phyloP scores from a whole-genome alignment of 1,140 invertebrate genomes.

The Bombus balteatus region DNA sequence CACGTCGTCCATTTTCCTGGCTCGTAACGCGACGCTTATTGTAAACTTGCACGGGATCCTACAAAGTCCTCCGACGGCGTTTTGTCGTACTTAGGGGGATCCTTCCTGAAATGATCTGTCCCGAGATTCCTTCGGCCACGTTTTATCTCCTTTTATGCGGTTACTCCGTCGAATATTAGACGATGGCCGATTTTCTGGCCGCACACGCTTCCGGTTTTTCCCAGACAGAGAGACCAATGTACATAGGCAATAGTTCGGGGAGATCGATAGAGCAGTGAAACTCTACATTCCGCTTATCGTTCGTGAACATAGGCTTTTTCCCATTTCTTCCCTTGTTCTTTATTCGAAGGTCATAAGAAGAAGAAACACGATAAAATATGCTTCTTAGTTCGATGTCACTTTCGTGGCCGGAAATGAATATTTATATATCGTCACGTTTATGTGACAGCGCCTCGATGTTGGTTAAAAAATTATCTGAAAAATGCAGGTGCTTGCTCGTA shows the following conservation, averaged over 20 bases:
- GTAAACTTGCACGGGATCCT: slow-evolving; percentile 62
- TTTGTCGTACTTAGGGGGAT: slow-evolving; percentile 60
- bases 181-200: neutral
- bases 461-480: no score
- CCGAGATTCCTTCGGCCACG: slow-evolving; percentile 27
- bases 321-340: neutral
- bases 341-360: neutral
- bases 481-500: no score
- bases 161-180: slow-evolving; percentile 23
- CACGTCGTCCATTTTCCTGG: slow-evolving; percentile 67
- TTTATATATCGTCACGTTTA: no score
- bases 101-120: slow-evolving; percentile 54
- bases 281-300: no score
- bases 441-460: no score
- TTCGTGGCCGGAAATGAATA: no score
- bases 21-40: slow-evolving; percentile 67
- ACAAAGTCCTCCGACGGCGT: slow-evolving; percentile 47
- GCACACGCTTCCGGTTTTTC: no score
- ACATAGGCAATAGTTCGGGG: neutral
- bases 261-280: neutral
- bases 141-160: slow-evolving; percentile 44
- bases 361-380: neutral
- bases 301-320: neutral
- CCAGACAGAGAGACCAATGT: neutral
- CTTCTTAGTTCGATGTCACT: no score